Evolutionary conservation across 23 tunicate species (phyloP).

Genomic region (Pegea sp.): DNA sequence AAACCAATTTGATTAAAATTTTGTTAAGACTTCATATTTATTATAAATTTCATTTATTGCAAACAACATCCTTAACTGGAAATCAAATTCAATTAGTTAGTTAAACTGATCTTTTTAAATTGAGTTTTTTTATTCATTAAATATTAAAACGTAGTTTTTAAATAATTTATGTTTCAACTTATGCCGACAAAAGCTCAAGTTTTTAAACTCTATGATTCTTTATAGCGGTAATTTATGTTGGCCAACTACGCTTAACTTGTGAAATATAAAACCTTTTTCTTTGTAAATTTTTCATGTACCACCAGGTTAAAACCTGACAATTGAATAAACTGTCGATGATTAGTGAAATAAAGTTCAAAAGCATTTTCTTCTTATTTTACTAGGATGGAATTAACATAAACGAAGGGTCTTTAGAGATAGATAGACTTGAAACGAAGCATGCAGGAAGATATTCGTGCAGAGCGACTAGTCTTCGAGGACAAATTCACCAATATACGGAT

Average conservation of each 20-base stretch:
- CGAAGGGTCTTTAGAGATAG: conserved; percentile 9
- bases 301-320: background rate
- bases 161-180: background rate
- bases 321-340: background rate
- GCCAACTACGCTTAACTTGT: no score
- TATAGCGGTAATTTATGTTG: no score
- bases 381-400: conserved; percentile 18
- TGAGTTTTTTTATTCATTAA: no score
- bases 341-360: background rate
- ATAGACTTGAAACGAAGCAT: conserved; percentile 11
- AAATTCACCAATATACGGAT: conserved; percentile 8
- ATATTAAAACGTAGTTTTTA: no score
- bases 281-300: background rate
- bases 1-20: no score
- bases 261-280: no score
- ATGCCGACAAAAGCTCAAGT: background rate
- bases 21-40: no score
- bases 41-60: no score
- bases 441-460: conserved; percentile 37
- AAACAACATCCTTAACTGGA: no score
- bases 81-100: no score
- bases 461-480: conserved; percentile 30
- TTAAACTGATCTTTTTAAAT: no score
- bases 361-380: background rate
- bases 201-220: no score